These are phyloP conservation scores for Sericinus montela DNA, from an alignment of 2,888 invertebrate species.

Conservation along the genomic window DNA sequence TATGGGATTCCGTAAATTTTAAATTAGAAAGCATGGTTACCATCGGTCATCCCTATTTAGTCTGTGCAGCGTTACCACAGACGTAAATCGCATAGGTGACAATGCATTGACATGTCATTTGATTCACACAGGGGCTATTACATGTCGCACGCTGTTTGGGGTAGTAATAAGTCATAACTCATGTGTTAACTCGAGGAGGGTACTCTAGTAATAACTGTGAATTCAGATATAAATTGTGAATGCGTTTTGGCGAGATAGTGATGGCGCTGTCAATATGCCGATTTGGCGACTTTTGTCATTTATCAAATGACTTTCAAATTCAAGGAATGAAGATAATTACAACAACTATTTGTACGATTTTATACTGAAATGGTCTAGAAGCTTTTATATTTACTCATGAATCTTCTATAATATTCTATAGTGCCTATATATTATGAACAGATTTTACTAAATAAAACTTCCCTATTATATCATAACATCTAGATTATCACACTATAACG, in stretches of 20 bases:
- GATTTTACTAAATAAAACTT: too few species aligned
- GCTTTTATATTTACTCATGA: too few species aligned
- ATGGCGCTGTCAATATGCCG: constrained; percentile 39
- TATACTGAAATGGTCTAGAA: too few species aligned
- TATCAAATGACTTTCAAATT: constrained; percentile 52
- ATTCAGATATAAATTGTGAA: constrained; percentile 57
- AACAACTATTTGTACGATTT: too few species aligned
- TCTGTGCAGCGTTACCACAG: constrained; percentile 45
- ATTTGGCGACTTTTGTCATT: constrained; percentile 39
- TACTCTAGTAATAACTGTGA: constrained; percentile 48
- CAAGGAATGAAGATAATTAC: background rate
- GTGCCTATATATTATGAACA: too few species aligned
- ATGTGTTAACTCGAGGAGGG: constrained; percentile 59
- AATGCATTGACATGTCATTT: constrained; percentile 71
- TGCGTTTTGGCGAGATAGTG: constrained; percentile 53
- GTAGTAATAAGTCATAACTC: constrained; percentile 70
- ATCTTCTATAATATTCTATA: too few species aligned
- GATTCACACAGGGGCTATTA: constrained; percentile 59
- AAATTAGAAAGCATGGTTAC: constrained; percentile 5
- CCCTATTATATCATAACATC: too few species aligned
- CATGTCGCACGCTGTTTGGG: constrained; percentile 45
- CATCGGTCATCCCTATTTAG: constrained; percentile 20
- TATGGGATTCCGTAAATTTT: too few species aligned
- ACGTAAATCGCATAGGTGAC: constrained; percentile 69
- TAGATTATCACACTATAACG: too few species aligned